phyloP scores from a whole-genome alignment of 2,888 invertebrate species.

The Amorpha juglandis region DNA sequence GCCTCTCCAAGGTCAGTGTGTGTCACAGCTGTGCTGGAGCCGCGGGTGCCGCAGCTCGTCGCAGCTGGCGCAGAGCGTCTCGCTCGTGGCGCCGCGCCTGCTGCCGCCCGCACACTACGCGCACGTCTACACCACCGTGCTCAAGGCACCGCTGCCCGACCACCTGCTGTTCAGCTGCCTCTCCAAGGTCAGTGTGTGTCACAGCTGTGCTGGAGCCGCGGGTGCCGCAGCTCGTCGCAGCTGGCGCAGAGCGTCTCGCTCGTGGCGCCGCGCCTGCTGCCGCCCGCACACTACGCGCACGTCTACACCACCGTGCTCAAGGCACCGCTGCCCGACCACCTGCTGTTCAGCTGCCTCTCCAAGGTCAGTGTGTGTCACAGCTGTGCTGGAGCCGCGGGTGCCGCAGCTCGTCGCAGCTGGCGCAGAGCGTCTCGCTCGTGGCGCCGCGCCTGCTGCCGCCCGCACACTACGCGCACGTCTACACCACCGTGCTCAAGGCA shows the following conservation, averaged over 20 bases:
- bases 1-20: constrained; percentile 64
- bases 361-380: constrained; percentile 64
- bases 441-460: constrained; percentile 47
- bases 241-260: constrained; percentile 55
- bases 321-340: constrained; percentile 51
- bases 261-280: constrained; percentile 51
- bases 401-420: constrained; percentile 44
- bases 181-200: constrained; percentile 64
- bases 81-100: constrained; percentile 54
- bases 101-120: constrained; percentile 46
- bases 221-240: constrained; percentile 41
- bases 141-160: constrained; percentile 50
- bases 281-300: constrained; percentile 42
- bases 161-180: constrained; percentile 66
- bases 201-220: no score
- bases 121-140: constrained; percentile 54
- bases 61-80: constrained; percentile 54
- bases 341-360: constrained; percentile 67
- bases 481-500: constrained; percentile 52
- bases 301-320: constrained; percentile 58
- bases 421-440: constrained; percentile 57
- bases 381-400: no score
- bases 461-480: constrained; percentile 50
- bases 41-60: constrained; percentile 33
- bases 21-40: no score